These are phyloP conservation scores for Cylas formicarius DNA, from an alignment of 1,140 invertebrate species.

Conservation along the genomic window DNA sequence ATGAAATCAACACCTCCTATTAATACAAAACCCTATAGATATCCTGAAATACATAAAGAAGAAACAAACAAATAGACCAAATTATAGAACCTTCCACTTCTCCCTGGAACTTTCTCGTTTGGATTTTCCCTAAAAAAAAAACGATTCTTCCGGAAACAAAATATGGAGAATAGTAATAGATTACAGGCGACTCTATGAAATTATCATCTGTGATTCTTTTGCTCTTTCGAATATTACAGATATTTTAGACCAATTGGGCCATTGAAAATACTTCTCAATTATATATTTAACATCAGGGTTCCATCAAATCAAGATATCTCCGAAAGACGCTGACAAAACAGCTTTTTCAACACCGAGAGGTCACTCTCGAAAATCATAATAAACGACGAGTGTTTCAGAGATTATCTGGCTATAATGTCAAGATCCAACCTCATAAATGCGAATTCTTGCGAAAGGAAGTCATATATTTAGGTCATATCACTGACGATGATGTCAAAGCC, in stretches of 20 bases:
- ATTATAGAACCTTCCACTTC: too few species aligned
- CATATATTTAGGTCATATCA: constrained; percentile 24
- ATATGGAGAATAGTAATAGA: constrained; percentile 38
- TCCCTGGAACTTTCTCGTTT: constrained; percentile 28
- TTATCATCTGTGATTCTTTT: constrained; percentile 38
- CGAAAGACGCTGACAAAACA: constrained; percentile 13
- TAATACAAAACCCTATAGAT: background rate
- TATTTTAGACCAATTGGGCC: constrained; percentile 40
- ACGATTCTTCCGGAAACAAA: constrained; percentile 24
- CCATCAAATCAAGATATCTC: constrained; percentile 7
- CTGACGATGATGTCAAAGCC: constrained; percentile 24
- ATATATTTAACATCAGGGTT: constrained; percentile 37
- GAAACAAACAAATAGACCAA: too few species aligned
- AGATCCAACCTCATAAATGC: constrained; percentile 18
- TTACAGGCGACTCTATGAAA: constrained; percentile 35
- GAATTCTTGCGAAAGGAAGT: constrained; percentile 30
- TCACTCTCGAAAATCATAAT: constrained; percentile 12
- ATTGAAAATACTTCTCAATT: constrained; percentile 36
- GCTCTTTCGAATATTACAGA: constrained; percentile 47
- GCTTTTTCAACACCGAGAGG: background rate
- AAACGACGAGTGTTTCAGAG: too few species aligned
- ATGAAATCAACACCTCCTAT: constrained; percentile 6
- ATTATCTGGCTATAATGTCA: too few species aligned
- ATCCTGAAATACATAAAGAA: too few species aligned
- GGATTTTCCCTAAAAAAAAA: constrained; percentile 28